These are phyloP conservation scores for Copsychus sechellarum DNA, from an alignment of 2,113 vertebrate species.

Conservation along the genomic window DNA sequence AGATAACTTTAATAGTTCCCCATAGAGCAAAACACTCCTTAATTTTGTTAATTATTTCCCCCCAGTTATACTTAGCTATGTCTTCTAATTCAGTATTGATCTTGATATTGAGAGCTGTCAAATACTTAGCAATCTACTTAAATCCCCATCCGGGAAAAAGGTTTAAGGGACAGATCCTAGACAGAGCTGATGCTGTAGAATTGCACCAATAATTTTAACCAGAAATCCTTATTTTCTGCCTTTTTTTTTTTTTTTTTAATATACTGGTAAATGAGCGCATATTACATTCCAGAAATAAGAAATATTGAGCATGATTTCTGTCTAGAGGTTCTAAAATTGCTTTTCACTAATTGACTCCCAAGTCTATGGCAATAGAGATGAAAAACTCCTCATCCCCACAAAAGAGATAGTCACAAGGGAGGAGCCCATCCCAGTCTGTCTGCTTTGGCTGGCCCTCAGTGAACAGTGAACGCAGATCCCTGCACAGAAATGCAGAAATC, in stretches of 20 bases:
- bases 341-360: background rate
- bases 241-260: background rate
- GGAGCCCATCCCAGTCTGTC: background rate
- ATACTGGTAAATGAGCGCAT: background rate
- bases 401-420: background rate
- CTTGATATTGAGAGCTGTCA: conserved; percentile 75
- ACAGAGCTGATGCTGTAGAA: conserved; percentile 32
- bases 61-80: conserved; percentile 77
- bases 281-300: background rate
- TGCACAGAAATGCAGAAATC: background rate
- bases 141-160: conserved; percentile 57
- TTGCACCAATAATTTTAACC: conserved; percentile 21
- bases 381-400: background rate
- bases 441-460: background rate
- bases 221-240: background rate
- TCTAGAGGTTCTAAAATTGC: background rate
- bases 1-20: conserved; percentile 80
- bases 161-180: conserved; percentile 54
- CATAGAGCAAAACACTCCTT: conserved; percentile 72
- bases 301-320: background rate
- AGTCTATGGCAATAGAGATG: background rate
- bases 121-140: conserved; percentile 72
- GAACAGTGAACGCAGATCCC: background rate
- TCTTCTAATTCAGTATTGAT: conserved; percentile 81
- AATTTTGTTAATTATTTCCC: conserved; percentile 84